phyloP scores from a whole-genome alignment of 2,113 vertebrate species.

The Lamprologus ornatipinnis region DNA sequence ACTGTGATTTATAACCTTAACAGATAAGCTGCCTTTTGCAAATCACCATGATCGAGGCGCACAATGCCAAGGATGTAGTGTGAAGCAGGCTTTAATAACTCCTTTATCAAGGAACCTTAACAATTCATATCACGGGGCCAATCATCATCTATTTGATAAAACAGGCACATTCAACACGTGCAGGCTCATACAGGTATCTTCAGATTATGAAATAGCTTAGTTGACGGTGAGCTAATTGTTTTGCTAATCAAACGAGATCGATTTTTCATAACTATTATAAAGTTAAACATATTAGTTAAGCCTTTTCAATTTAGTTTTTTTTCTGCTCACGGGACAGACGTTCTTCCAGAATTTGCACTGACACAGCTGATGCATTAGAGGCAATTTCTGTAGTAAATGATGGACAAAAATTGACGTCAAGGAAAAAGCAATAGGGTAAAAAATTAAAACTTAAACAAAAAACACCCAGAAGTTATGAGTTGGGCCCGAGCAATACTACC shows the following conservation, averaged over 20 bases:
- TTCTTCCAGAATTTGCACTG: neutral
- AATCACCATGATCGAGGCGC: neutral
- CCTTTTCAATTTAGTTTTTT: neutral
- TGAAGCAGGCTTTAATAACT: neutral
- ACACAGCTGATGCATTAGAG: neutral
- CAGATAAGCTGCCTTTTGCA: neutral
- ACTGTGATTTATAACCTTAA: neutral
- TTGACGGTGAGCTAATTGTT: neutral
- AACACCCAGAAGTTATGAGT: neutral
- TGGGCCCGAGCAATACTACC: neutral
- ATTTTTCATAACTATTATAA: neutral
- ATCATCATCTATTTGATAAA: neutral
- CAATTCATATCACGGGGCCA: neutral
- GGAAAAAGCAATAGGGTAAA: rapidly evolving
- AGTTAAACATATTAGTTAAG: neutral
- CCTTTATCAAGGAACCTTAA: neutral
- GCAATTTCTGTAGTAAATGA: neutral
- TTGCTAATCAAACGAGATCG: rapidly evolving
- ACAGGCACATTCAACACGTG: neutral
- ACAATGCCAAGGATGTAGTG: neutral
- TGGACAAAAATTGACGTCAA: rapidly evolving
- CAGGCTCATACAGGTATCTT: neutral
- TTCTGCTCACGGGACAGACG: neutral
- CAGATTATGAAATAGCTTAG: neutral
- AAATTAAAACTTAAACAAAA: neutral